Percentiles rank a stretch among this genome's conserved stretches.
phyloP scores from a whole-genome alignment of 2,888 invertebrate species.

The Microplitis manilae region DNA sequence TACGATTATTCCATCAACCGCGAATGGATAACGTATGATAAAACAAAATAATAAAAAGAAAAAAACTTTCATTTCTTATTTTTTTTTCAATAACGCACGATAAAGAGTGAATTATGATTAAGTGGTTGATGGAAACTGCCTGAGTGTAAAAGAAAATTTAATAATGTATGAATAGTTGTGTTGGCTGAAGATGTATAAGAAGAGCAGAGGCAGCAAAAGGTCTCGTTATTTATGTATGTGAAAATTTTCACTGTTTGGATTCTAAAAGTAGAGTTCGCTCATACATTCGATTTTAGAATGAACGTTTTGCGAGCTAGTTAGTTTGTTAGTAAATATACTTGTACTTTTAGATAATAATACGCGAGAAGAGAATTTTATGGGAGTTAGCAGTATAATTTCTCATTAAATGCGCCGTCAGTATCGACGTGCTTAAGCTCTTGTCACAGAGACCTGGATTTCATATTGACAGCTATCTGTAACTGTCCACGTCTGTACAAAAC shows the following conservation, averaged over 20 bases:
- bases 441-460: conserved; percentile 1
- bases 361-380: background rate
- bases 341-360: conserved; percentile 13
- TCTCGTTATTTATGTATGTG: conserved; percentile 30
- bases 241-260: conserved; percentile 47
- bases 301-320: conserved; percentile 36
- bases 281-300: conserved; percentile 47
- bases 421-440: background rate
- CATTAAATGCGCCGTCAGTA: conserved; percentile 10
- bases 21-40: conserved; percentile 39
- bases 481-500: background rate
- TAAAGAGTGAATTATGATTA: conserved; percentile 20
- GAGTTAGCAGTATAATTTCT: conserved; percentile 11
- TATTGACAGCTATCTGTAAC: background rate
- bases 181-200: conserved; percentile 23
- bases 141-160: conserved; percentile 21
- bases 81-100: background rate
- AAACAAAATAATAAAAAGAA: conserved; percentile 38
- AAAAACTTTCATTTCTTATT: conserved; percentile 20
- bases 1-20: conserved; percentile 51
- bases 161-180: background rate
- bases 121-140: conserved; percentile 29
- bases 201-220: conserved; percentile 29
- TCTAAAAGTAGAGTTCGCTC: conserved; percentile 49
- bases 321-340: background rate